Evolutionary conservation across 2,888 invertebrate species (phyloP).

Genomic region (Melinaea marsaeus): DNA sequence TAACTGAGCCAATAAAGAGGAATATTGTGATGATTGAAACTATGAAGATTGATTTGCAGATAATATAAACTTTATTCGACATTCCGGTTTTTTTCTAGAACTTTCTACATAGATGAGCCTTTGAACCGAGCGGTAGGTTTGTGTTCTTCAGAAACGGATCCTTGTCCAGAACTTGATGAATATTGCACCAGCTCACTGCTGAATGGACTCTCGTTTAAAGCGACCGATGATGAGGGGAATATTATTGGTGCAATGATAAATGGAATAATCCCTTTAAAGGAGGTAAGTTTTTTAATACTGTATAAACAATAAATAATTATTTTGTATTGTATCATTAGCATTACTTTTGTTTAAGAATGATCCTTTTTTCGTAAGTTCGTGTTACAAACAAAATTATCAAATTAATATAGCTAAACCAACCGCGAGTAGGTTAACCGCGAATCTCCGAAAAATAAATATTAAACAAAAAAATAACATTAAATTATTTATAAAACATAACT

Average conservation of each 20-base stretch:
- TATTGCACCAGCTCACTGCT: constrained; percentile 77
- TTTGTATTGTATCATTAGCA: too few species aligned
- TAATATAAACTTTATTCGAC: neutral
- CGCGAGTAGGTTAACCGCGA: too few species aligned
- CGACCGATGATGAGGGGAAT: constrained; percentile 76
- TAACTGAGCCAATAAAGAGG: too few species aligned
- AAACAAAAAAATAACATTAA: too few species aligned
- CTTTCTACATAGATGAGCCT: constrained; percentile 81
- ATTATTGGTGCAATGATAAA: constrained; percentile 78
- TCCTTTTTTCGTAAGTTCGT: too few species aligned
- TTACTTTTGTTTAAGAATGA: too few species aligned
- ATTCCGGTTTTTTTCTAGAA: constrained; percentile 47
- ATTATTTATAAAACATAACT: too few species aligned
- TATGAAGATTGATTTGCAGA: neutral
- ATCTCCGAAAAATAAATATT: too few species aligned
- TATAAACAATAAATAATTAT: neutral
- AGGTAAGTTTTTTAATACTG: constrained; percentile 42
- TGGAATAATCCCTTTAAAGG: constrained; percentile 57
- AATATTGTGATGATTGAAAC: too few species aligned
- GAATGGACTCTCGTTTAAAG: constrained; percentile 81
- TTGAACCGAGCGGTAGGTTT: constrained; percentile 76
- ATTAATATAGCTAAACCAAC: too few species aligned
- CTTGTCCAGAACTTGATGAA: constrained; percentile 79
- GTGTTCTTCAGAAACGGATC: constrained; percentile 49
- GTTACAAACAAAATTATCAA: too few species aligned